Conservation (phyloP, 2,888 invertebrate genomes). For the Drosophila picticornis region DNA sequence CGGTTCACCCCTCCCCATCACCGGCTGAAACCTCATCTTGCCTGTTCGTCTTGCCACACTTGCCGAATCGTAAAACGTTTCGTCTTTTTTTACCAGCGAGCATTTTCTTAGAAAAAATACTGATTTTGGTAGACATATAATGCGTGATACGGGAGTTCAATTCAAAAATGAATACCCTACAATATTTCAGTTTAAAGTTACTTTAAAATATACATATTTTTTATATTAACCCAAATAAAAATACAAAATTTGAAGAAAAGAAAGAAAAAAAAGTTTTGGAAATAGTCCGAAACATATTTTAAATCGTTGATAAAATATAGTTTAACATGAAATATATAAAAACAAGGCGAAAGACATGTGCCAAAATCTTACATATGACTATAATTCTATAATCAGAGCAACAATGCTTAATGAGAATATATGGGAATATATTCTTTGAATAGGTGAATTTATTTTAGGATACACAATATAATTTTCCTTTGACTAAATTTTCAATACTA, state of each 20-base stretch:
- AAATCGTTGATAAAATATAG: neutral
- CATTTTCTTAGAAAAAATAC: slow-evolving; percentile 31
- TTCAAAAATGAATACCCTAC: slow-evolving; percentile 33
- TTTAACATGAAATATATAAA: neutral
- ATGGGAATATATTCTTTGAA: neutral
- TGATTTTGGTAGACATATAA: slow-evolving; percentile 26
- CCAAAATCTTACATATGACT: neutral
- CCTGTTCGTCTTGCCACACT: slow-evolving; percentile 53
- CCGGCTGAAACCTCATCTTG: slow-evolving; percentile 10
- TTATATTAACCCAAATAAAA: neutral
- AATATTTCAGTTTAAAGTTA: neutral
- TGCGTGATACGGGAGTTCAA: slow-evolving; percentile 10
- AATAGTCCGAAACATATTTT: neutral
- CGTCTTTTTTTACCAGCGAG: slow-evolving; percentile 46
- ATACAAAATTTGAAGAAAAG: neutral
- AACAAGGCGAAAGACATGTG: neutral
- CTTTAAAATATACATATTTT: neutral
- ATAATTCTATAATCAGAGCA: no score
- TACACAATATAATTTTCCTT: neutral
- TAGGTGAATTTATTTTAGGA: neutral
- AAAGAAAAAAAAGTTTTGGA: no score
- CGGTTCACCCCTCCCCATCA: slow-evolving; percentile 41
- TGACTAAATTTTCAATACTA: neutral
- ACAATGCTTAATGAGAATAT: no score
- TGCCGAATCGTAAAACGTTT: slow-evolving; percentile 77